These are phyloP conservation scores for Archilochus colubris DNA, from an alignment of 2,113 vertebrate genomes.

Conservation along the genomic window DNA sequence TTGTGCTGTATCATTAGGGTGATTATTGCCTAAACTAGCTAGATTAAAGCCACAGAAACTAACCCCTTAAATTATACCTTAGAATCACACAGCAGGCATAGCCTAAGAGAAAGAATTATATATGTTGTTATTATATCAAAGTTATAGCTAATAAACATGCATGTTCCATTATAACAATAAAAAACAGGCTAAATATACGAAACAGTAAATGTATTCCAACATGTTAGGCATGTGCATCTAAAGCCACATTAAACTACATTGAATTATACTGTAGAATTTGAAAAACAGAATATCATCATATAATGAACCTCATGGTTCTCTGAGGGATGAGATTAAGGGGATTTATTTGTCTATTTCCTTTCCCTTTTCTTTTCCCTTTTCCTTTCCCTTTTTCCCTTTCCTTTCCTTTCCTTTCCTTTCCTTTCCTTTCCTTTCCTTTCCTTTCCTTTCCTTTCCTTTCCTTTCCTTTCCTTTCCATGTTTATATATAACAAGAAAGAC, in stretches of 20 bases:
- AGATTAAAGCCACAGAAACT: background rate
- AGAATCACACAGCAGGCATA: background rate
- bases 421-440: too few relatives aligned
- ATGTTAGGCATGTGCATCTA: background rate
- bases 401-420: too few relatives aligned
- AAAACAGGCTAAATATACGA: background rate
- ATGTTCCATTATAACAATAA: background rate
- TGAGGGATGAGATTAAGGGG: background rate
- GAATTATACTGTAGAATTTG: background rate
- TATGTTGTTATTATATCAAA: slow-evolving; percentile 13
- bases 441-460: too few relatives aligned
- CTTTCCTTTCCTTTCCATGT: too few relatives aligned
- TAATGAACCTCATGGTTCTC: background rate
- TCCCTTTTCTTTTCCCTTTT: too few relatives aligned
- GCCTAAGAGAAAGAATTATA: background rate
- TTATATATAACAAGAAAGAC: background rate
- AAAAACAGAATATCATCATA: background rate
- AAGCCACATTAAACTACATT: background rate
- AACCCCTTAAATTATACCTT: background rate
- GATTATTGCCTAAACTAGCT: background rate
- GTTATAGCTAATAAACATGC: background rate
- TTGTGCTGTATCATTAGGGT: background rate
- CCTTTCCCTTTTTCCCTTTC: too few relatives aligned
- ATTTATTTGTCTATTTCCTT: background rate
- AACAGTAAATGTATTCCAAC: background rate